Percentiles rank a stretch among this genome's conserved stretches.
phyloP scores from a whole-genome alignment of 2,888 invertebrate genomes.

The Epirrhoe tristata region DNA sequence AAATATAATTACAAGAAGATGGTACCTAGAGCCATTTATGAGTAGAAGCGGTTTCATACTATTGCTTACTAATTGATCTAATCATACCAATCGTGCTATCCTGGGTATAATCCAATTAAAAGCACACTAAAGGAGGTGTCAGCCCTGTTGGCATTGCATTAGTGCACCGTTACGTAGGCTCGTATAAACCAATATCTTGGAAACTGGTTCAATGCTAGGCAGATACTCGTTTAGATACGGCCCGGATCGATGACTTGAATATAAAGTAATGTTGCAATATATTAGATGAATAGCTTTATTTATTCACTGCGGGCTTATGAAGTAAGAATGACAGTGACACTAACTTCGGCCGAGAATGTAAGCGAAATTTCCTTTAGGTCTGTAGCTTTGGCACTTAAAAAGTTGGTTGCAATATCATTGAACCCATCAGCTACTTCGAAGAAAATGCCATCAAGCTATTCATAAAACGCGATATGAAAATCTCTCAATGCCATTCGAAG shows the following conservation, averaged over 20 bases:
- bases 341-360: conserved; percentile 12
- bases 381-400: neutral
- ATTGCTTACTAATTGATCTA: conserved; percentile 22
- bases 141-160: conserved; percentile 41
- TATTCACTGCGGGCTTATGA: conserved; percentile 27
- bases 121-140: conserved; percentile 32
- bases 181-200: conserved; percentile 53
- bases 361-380: too few relatives aligned
- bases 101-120: conserved; percentile 27
- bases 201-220: conserved; percentile 70
- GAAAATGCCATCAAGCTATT: conserved; percentile 8
- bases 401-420: neutral
- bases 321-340: conserved; percentile 21
- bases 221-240: conserved; percentile 66
- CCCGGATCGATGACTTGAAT: conserved; percentile 42
- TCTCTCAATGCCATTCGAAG: conserved; percentile 24
- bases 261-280: conserved; percentile 37
- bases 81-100: conserved; percentile 17
- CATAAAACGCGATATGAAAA: conserved; percentile 18
- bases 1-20: neutral
- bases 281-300: conserved; percentile 34
- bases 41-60: conserved; percentile 4
- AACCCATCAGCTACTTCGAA: conserved; percentile 1
- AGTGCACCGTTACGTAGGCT: conserved; percentile 60
- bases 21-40: conserved; percentile 11